Conservation (phyloP, 1,140 invertebrate species). For the Matsumurasca onukii region DNA sequence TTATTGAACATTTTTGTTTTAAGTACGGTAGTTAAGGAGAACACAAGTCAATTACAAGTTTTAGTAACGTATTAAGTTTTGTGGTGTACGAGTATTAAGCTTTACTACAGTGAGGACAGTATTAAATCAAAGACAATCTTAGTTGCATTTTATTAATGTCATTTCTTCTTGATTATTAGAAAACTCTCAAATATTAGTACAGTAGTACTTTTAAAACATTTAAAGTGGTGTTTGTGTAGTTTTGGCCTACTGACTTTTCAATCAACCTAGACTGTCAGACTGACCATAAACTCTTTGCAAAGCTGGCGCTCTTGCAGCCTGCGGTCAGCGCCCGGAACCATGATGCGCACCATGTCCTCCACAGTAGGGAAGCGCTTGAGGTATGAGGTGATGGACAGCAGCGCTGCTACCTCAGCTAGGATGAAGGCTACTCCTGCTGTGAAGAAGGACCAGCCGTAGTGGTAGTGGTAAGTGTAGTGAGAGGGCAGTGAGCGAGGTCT, state of each 20-base stretch:
- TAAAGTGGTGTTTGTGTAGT: neutral
- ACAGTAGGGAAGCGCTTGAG: slow-evolving; percentile 61
- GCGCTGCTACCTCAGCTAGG: slow-evolving; percentile 63
- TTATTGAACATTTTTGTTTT: too few relatives aligned
- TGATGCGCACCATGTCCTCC: slow-evolving; percentile 64
- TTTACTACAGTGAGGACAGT: too few relatives aligned
- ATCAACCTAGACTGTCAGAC: neutral
- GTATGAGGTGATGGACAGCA: slow-evolving; percentile 60
- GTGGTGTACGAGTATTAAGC: too few relatives aligned
- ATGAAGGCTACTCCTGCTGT: slow-evolving; percentile 64
- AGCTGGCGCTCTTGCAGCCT: slow-evolving; percentile 46
- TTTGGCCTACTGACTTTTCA: neutral
- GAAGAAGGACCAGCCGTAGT: slow-evolving; percentile 72
- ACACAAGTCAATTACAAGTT: too few relatives aligned
- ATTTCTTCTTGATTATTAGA: neutral
- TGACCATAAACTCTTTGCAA: slow-evolving; percentile 22
- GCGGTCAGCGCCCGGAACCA: slow-evolving; percentile 62
- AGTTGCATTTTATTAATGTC: neutral
- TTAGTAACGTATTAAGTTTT: too few relatives aligned
- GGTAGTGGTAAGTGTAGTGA: slow-evolving; percentile 53
- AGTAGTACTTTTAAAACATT: neutral
- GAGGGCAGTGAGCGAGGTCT: neutral
- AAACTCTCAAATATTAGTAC: neutral
- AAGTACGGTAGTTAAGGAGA: too few relatives aligned
- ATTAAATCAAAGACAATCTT: too few relatives aligned